These are phyloP conservation scores for Neoarius graeffei DNA, from an alignment of 2,113 vertebrate species.

Conservation along the genomic window DNA sequence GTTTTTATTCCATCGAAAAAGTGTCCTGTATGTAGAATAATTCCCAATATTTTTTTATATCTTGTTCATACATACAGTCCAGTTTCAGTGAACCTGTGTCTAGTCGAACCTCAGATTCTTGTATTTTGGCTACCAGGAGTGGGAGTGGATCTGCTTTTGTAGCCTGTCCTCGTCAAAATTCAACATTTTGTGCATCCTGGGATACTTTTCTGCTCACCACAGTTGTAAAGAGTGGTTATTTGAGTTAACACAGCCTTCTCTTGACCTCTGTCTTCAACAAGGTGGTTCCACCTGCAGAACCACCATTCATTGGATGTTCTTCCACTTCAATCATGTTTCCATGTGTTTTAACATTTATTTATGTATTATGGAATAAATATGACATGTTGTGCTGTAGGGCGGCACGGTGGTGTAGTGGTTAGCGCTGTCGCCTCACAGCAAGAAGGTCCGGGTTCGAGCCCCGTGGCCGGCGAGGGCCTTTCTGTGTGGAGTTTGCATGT, in stretches of 20 bases:
- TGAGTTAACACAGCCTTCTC: not conserved
- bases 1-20: too few relatives aligned
- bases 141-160: not conserved
- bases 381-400: not conserved
- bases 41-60: too few relatives aligned
- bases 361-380: not conserved
- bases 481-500: too few relatives aligned
- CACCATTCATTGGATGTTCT: not conserved
- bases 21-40: too few relatives aligned
- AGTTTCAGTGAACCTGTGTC: not conserved
- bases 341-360: not conserved
- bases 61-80: too few relatives aligned
- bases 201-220: conserved; percentile 3
- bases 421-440: too few relatives aligned
- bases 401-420: too few relatives aligned
- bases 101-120: not conserved
- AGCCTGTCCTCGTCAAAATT: not conserved
- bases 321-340: not conserved
- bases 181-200: not conserved
- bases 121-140: not conserved
- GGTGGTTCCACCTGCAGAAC: not conserved
- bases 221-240: not conserved
- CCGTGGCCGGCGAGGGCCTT: too few relatives aligned
- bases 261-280: not conserved
- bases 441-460: too few relatives aligned